Percentiles rank a stretch among this genome's conserved stretches.
phyloP scores from a whole-genome alignment of 2,113 vertebrate species.

The Psittacula cyanocephala region DNA sequence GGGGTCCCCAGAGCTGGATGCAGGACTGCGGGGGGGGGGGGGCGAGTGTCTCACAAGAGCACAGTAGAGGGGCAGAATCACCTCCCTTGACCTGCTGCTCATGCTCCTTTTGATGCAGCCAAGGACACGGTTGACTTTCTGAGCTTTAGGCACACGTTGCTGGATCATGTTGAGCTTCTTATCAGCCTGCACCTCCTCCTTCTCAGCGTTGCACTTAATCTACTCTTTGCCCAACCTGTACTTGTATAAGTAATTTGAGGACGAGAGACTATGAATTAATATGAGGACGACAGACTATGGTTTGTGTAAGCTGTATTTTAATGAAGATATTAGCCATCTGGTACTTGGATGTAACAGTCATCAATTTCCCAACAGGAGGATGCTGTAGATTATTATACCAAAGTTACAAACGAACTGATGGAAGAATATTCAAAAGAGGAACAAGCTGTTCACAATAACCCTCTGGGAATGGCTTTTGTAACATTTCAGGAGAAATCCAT shows the following conservation, averaged over 20 bases:
- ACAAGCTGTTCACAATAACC: constrained; percentile 59
- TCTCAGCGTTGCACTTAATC: background rate
- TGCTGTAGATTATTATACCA: constrained; percentile 86
- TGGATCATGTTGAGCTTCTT: background rate
- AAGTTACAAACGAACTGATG: constrained; percentile 72
- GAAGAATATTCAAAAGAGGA: constrained; percentile 75
- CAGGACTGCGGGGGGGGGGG: background rate
- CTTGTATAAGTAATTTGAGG: background rate
- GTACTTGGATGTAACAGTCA: background rate
- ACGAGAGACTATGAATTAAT: background rate
- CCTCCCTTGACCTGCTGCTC: background rate
- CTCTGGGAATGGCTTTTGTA: constrained; percentile 92
- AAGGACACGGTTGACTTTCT: background rate
- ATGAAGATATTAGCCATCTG: background rate
- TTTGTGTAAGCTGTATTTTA: background rate
- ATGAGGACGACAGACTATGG: background rate
- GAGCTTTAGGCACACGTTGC: background rate
- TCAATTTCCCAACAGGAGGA: constrained; percentile 80
- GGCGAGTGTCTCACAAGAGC: background rate
- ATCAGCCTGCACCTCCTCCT: background rate
- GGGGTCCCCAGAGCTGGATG: background rate
- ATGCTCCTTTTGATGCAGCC: background rate
- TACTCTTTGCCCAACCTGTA: background rate
- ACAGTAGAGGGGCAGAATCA: background rate
- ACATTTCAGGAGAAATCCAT: constrained; percentile 88